Evolutionary conservation across 30 jellyfish, hydroid and myxozoan species (phyloP).

Genomic region (Pelagia noctiluca): DNA sequence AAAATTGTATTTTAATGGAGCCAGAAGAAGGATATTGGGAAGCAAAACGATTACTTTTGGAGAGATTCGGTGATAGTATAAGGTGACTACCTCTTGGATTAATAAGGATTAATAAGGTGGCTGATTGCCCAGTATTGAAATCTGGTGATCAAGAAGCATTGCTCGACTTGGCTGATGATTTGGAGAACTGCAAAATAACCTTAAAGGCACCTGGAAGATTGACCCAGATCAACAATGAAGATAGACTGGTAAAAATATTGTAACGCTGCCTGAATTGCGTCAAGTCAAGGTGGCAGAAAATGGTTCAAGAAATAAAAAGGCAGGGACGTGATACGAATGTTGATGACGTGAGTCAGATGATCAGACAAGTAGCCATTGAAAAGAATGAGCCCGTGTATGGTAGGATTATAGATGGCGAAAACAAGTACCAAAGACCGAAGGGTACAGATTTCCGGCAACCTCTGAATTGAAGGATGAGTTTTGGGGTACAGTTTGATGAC

Average conservation of each 20-base stretch:
- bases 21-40: slow-evolving; percentile 35
- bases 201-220: too few species aligned
- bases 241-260: slow-evolving; percentile 18
- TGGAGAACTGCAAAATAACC: slow-evolving; percentile 33
- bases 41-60: slow-evolving; percentile 25
- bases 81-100: slow-evolving; percentile 28
- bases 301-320: slow-evolving; percentile 13
- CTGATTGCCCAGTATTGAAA: slow-evolving; percentile 8
- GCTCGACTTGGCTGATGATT: slow-evolving; percentile 35
- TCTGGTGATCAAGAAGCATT: too few species aligned
- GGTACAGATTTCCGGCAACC: too few species aligned
- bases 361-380: too few species aligned
- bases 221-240: too few species aligned
- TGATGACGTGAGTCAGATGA: slow-evolving; percentile 12
- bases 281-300: slow-evolving; percentile 36
- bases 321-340: slow-evolving; percentile 6
- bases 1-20: neutral
- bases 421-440: too few species aligned
- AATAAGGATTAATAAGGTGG: neutral
- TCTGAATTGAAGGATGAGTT: too few species aligned
- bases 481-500: too few species aligned
- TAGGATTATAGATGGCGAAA: too few species aligned
- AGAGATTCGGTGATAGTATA: slow-evolving; percentile 16
- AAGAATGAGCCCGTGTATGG: too few species aligned
- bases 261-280: slow-evolving; percentile 8